These are phyloP conservation scores for Anguilla marmorata DNA, from an alignment of 2,797 vertebrate species.

Conservation along the genomic window DNA sequence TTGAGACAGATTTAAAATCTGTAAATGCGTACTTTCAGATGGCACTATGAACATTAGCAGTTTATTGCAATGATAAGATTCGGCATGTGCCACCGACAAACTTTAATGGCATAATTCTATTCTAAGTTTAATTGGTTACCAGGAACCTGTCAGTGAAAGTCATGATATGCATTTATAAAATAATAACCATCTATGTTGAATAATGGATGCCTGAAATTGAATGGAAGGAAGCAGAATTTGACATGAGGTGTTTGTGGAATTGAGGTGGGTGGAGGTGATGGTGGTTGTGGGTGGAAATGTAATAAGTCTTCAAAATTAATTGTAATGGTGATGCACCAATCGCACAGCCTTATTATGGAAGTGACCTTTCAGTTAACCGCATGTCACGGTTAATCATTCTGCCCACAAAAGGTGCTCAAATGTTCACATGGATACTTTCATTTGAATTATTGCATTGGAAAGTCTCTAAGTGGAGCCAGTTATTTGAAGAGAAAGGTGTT, in stretches of 20 bases:
- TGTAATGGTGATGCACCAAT: constrained; percentile 19
- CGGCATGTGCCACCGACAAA: background rate
- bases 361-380: constrained; percentile 13
- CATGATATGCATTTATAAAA: background rate
- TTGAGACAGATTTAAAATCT: background rate
- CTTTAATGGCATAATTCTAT: background rate
- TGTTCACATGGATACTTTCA: background rate
- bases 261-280: background rate
- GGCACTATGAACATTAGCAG: background rate
- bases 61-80: background rate
- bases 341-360: background rate
- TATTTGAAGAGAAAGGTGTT: background rate
- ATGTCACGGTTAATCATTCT: constrained; percentile 2
- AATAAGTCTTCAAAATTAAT: constrained; percentile 27
- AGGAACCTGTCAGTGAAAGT: background rate
- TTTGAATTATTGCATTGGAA: background rate
- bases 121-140: background rate
- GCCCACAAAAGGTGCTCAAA: background rate
- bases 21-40: background rate
- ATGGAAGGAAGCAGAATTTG: background rate
- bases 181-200: constrained; percentile 7
- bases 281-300: background rate
- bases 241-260: constrained; percentile 1
- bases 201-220: background rate
- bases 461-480: background rate